phyloP scores from a whole-genome alignment of 2,888 invertebrate species.

The Lycaena phlaeas region DNA sequence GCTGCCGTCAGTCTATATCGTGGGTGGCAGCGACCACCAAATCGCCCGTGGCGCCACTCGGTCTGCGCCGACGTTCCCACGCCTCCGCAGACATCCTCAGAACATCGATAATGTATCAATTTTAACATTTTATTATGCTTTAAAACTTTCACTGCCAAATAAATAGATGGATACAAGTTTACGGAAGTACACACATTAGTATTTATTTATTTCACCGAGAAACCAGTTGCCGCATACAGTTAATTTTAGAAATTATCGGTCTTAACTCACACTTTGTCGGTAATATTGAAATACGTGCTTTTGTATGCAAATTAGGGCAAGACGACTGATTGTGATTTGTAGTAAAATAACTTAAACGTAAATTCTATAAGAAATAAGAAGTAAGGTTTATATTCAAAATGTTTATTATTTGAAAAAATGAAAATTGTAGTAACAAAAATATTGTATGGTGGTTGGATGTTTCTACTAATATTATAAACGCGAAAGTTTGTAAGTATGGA shows the following conservation, averaged over 20 bases:
- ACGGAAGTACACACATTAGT: conserved; percentile 33
- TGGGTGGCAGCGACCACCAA: conserved; percentile 14
- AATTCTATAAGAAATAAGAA: too few species aligned
- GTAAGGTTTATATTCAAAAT: too few species aligned
- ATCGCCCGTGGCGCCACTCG: conserved; percentile 48
- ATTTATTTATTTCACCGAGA: conserved; percentile 24
- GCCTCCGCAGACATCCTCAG: conserved; percentile 20
- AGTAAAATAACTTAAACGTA: not conserved
- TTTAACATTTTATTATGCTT: conserved; percentile 31
- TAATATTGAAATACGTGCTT: not conserved
- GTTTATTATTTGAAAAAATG: too few species aligned
- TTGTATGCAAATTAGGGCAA: conserved; percentile 5
- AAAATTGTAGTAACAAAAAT: too few species aligned
- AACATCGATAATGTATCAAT: conserved; percentile 36
- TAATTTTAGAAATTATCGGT: conserved; percentile 10
- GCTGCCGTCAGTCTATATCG: not conserved
- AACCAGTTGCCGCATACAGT: conserved; percentile 24
- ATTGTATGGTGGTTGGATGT: too few species aligned
- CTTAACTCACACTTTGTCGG: not conserved
- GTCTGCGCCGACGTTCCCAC: conserved; percentile 39
- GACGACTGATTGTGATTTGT: not conserved
- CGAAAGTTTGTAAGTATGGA: too few species aligned
- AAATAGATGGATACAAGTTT: conserved; percentile 33
- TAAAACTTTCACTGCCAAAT: conserved; percentile 53
- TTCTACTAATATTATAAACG: too few species aligned